Conservation (phyloP, 35 echinoderm and acorn worm genomes). For the Holothuria glaberrima region DNA sequence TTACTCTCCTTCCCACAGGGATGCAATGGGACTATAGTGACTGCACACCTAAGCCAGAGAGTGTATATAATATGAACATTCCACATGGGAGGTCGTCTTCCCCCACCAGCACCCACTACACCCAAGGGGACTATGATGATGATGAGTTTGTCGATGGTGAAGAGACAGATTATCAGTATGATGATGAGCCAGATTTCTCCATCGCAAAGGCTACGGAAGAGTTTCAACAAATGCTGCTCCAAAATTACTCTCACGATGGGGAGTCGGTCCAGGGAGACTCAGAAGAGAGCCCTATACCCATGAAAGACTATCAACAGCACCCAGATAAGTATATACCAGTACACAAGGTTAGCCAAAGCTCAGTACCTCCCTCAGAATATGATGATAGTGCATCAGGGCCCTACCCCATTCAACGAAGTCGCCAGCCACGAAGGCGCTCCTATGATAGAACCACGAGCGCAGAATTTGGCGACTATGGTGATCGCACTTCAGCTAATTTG, state of each 20-base stretch:
- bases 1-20: constrained; percentile 43
- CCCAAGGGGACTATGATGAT: constrained; percentile 70
- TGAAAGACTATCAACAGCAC: constrained; percentile 70
- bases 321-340: constrained; percentile 88
- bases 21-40: constrained; percentile 97
- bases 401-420: constrained; percentile 33
- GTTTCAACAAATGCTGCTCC: constrained; percentile 70
- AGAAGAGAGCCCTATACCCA: constrained; percentile 32
- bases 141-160: constrained; percentile 95
- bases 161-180: constrained; percentile 91
- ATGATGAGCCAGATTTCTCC: constrained; percentile 80
- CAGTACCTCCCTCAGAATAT: constrained; percentile 64
- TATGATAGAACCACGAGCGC: constrained; percentile 18
- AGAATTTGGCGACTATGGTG: constrained; percentile 55
- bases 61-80: constrained; percentile 66
- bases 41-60: constrained; percentile 82
- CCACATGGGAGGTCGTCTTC: constrained; percentile 74
- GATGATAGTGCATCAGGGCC: constrained; percentile 62
- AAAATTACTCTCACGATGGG: constrained; percentile 72
- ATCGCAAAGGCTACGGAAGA: constrained; percentile 66
- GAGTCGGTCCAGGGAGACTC: constrained; percentile 43
- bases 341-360: constrained; percentile 74
- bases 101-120: constrained; percentile 89
- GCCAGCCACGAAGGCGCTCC: constrained; percentile 16
- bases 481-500: constrained; percentile 76